Evolutionary conservation across 2,113 vertebrate genomes (phyloP), one percentile per base, ranked within the genome.

Genomic region (Morone saxatilis): DNA sequence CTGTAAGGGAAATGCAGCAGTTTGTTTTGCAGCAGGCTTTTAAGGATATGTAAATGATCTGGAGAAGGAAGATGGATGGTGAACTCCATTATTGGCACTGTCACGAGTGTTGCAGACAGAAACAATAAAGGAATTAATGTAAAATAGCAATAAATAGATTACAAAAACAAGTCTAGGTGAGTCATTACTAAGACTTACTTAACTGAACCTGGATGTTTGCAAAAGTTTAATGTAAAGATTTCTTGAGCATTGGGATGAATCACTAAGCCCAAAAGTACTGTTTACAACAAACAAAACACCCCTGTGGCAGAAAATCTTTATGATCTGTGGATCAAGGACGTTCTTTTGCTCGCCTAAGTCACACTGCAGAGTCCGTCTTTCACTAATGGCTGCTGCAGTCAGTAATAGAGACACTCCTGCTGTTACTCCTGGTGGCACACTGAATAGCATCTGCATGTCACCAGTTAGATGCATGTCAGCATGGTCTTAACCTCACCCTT

Each of bases 1-100:
- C 78, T 68, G 65, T 84, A 57, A 75, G 84, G 76, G 86, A 86
- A 90, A 88, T 67, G 69, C 74, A 77, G 81, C 83, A 74, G 75
- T 88, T 87, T 83, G 88, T 92, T 94, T 86, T 87, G 78, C 76
- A 71, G 78, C 57, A 43, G 78, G 89, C 71, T 92, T 93, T 93
- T 92, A 93, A 89, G 87, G 78, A 83, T 90, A 92, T 93, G 85
- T 86, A 93, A 91, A 93, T 91, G 62, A 85, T 61, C 41, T 65
- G 12, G 66, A 73, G 45, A 40, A 22, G 50, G 8, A 82, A 75
- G 84, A 90, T 70, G 57, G 80, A 93, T 86, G 41, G 45, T 63
- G 38, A 75, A 36, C 10, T 90, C 63, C 76, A 89, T 90, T 84
- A 88, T 61, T 80, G 81, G 69, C 73, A 0, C 59, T 43, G 73